Evolutionary conservation across 92 coral and sea anemone genomes (phyloP), one percentile per base, ranked within the genome.

Genomic region (Porites evermanni): DNA sequence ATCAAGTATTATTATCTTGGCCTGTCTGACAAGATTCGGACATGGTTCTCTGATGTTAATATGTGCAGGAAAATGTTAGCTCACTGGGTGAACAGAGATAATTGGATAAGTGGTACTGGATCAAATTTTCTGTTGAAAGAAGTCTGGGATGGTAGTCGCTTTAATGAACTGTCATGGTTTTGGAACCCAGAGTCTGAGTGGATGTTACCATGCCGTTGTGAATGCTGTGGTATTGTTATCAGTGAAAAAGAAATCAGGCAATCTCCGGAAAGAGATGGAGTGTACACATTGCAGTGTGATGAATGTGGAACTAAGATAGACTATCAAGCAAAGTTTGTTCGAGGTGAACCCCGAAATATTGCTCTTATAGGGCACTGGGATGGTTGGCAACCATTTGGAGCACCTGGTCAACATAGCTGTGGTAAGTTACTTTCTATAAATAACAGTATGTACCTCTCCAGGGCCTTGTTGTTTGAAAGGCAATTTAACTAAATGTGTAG

Each of bases 341-440:
- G n/a, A 16, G 85, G 92, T 71, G 88, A 89, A 66, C 92, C 88
- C 19, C 80, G 92, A 21, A 89, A 89, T 58, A 89, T 83, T 78
- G 92, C 88, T 21, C 63, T 89, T 21, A 82, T 89, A 12, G 92
- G 92, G 44, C 92, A 88, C 44, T 88, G 92, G 92, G 92, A 83
- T 83, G 92, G 92, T 53, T 83, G 92, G 88, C 92, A 82, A 64
- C 92, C 92, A 77, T 89, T 89, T 89, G 92, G 92, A 10, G 21
- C 79, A 67, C 88, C 92, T 16, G 92, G 92, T 50, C 84, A 64
- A 72, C 77, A 86, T 44, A 86, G 89, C 71, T 86, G 89, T 79
- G 89, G 85, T 86, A 69, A 78, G 83, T 77, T 47, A 38, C 47
- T 38, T 38, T 38, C 47, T 4, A 38, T 38, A 21, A 53, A 8